These are phyloP conservation scores for Lissonota sp. DNA, from an alignment of 2,888 invertebrate genomes.

Conservation along the genomic window DNA sequence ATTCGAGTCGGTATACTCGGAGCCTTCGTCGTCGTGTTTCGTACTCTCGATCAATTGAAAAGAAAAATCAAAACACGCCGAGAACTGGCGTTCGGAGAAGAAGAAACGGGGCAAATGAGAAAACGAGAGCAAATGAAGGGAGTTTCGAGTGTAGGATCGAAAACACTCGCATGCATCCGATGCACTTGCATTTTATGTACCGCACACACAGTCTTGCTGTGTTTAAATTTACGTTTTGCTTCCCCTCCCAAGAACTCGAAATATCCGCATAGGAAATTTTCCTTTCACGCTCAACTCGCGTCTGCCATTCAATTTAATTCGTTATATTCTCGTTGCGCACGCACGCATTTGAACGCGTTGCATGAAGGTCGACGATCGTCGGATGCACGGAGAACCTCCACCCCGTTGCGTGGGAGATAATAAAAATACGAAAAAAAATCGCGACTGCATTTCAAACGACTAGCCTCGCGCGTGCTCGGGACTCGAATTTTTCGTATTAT, in stretches of 20 bases:
- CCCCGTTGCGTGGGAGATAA: constrained; percentile 26
- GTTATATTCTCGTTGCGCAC: constrained; percentile 44
- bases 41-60: constrained; percentile 12
- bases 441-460: not conserved
- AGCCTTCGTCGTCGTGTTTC: constrained; percentile 43
- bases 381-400: constrained; percentile 38
- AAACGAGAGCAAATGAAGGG: constrained; percentile 2
- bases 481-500: constrained; percentile 54
- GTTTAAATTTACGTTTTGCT: not conserved
- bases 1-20: constrained; percentile 52
- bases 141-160: constrained; percentile 8
- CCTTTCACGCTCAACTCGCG: constrained; percentile 17
- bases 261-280: not conserved
- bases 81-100: constrained; percentile 1
- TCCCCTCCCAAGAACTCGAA: not conserved
- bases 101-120: constrained; percentile 35
- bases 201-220: not conserved
- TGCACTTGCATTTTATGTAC: not conserved
- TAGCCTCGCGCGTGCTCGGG: constrained; percentile 65
- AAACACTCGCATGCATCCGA: constrained; percentile 8
- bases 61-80: not conserved
- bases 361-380: constrained; percentile 59
- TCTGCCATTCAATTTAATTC: constrained; percentile 68
- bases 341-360: constrained; percentile 31
- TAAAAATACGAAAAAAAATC: constrained; percentile 40